A percentile compares a stretch with the other conserved stretches of the same genome.
phyloP scores from a whole-genome alignment of 1,140 invertebrate genomes.

The Rhizoglyphus robini region DNA sequence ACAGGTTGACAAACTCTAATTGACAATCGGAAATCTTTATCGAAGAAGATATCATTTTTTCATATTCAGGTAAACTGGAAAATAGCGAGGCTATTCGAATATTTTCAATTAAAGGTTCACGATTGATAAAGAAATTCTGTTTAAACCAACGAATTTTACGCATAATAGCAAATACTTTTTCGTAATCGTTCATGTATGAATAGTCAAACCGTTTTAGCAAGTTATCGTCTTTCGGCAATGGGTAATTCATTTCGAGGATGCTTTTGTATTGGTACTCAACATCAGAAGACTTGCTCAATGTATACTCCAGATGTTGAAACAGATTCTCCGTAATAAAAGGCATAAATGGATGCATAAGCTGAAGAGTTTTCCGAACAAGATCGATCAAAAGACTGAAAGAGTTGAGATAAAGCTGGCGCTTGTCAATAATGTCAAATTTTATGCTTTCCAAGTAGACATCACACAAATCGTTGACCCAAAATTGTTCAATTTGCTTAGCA shows the following conservation, averaged over 20 bases:
- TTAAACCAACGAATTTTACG: constrained; percentile 16
- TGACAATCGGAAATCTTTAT: background rate
- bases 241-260: constrained; percentile 3
- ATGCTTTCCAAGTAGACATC: constrained; percentile 81
- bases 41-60: background rate
- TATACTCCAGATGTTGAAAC: constrained; percentile 60
- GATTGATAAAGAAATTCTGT: background rate
- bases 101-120: background rate
- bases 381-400: constrained; percentile 52
- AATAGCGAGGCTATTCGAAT: background rate
- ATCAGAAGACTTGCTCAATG: background rate
- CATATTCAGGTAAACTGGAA: background rate
- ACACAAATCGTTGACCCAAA: constrained; percentile 96
- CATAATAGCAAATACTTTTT: background rate
- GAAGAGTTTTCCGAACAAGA: constrained; percentile 64
- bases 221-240: background rate
- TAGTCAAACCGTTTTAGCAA: background rate
- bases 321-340: constrained; percentile 96
- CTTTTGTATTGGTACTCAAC: background rate
- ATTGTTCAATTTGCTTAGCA: constrained; percentile 82
- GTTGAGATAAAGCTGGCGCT: constrained; percentile 20
- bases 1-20: constrained; percentile 3
- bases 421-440: constrained; percentile 44
- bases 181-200: background rate
- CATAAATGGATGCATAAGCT: constrained; percentile 90